phyloP scores from a whole-genome alignment of 2,888 invertebrate genomes.

The Dryobota labecula region DNA sequence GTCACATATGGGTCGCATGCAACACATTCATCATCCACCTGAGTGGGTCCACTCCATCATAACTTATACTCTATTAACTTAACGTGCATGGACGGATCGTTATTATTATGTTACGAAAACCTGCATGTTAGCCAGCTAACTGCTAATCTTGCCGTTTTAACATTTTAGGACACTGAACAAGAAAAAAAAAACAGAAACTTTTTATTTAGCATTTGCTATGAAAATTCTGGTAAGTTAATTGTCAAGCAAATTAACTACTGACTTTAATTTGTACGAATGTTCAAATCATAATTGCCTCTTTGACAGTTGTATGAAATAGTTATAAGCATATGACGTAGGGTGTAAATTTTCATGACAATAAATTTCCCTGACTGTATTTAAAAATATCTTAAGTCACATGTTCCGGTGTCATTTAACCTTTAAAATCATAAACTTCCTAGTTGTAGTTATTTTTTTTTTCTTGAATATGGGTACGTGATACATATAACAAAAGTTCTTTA shows the following conservation, averaged over 20 bases:
- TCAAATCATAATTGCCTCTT: neutral
- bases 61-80: slow-evolving; percentile 34
- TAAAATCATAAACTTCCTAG: too few relatives aligned
- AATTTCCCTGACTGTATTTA: neutral
- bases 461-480: too few relatives aligned
- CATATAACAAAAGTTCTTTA: too few relatives aligned
- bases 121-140: neutral
- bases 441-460: too few relatives aligned
- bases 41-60: slow-evolving; percentile 36
- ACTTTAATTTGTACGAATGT: neutral
- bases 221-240: neutral
- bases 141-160: neutral
- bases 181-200: neutral
- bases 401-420: too few relatives aligned
- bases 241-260: neutral
- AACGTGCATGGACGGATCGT: neutral
- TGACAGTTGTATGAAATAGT: neutral
- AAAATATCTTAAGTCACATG: neutral
- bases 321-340: neutral
- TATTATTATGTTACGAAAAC: slow-evolving; percentile 5
- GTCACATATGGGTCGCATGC: slow-evolving; percentile 41
- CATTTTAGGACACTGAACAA: neutral
- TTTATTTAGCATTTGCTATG: neutral
- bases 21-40: slow-evolving; percentile 41
- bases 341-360: neutral